Evolutionary conservation across 2,113 vertebrate species (phyloP).

Genomic region (Cavia aperea): DNA sequence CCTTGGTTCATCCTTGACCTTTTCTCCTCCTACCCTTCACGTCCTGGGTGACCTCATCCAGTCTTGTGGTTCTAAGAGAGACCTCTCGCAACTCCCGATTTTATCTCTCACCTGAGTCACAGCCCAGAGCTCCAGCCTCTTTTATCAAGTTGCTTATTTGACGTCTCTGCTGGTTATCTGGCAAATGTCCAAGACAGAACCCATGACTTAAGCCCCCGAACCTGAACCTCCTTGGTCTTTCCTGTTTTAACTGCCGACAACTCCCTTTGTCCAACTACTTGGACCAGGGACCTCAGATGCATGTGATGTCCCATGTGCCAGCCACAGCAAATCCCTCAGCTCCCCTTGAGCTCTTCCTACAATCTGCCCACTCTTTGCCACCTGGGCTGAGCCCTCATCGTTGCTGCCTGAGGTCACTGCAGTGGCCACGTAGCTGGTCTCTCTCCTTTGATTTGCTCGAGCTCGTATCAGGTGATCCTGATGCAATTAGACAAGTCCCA

Average conservation of each 20-base stretch:
- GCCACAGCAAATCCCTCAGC: neutral
- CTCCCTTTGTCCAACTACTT: neutral
- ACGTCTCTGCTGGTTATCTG: neutral
- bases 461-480: neutral
- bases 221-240: neutral
- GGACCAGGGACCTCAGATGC: neutral
- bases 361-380: neutral
- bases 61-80: neutral
- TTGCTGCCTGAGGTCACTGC: neutral
- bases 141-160: neutral
- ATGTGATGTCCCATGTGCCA: fast-evolving
- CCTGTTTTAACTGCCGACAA: neutral
- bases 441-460: neutral
- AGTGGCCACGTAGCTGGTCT: neutral
- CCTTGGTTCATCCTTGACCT: slow-evolving; percentile 13
- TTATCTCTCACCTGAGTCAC: slow-evolving; percentile 36
- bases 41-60: slow-evolving; percentile 15
- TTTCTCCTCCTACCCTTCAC: neutral
- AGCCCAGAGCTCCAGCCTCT: neutral
- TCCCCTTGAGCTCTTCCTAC: neutral
- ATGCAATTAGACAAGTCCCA: neutral
- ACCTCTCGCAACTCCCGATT: neutral
- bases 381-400: neutral
- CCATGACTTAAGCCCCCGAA: neutral
- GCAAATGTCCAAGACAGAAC: neutral